Percentiles rank a stretch among this genome's conserved stretches.
Conservation (phyloP, 2,888 invertebrate species). For the Netelia virgata region DNA sequence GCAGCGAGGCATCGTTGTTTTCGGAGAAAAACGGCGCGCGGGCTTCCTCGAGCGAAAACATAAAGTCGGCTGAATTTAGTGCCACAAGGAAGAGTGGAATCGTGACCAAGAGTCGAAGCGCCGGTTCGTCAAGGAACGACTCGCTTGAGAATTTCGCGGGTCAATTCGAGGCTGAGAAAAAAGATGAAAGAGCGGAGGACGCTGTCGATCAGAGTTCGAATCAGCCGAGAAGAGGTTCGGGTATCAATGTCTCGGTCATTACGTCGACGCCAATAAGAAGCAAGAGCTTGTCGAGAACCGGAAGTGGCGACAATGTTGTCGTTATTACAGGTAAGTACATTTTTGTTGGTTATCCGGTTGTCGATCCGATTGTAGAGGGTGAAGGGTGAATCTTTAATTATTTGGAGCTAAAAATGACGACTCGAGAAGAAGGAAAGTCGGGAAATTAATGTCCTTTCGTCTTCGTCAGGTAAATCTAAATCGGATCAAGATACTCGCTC, state of each 20-base stretch:
- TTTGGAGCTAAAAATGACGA: no score
- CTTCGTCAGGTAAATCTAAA: conserved; percentile 76
- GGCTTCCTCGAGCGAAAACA: conserved; percentile 79
- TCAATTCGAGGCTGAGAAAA: conserved; percentile 72
- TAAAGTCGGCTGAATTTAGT: conserved; percentile 75
- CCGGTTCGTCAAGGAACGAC: conserved; percentile 80
- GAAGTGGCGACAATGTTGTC: conserved; percentile 81
- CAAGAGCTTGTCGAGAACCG: conserved; percentile 77
- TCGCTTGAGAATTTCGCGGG: conserved; percentile 80
- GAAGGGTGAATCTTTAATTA: no score
- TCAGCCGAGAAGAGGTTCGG: conserved; percentile 76
- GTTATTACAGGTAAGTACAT: conserved; percentile 81
- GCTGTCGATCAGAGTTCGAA: conserved; percentile 72
- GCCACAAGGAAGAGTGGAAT: conserved; percentile 71
- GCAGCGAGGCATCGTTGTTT: conserved; percentile 51
- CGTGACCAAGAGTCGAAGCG: conserved; percentile 79
- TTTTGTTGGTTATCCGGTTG: no score
- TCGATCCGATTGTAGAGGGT: background rate
- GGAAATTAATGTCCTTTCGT: conserved; percentile 7
- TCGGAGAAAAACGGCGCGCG: conserved; percentile 76
- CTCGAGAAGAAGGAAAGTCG: background rate
- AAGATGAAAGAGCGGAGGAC: conserved; percentile 69
- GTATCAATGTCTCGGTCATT: conserved; percentile 82
- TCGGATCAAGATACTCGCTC: conserved; percentile 72
- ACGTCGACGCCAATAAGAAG: conserved; percentile 82